Evolutionary conservation across 2,888 invertebrate genomes (phyloP).

Genomic region (Melieria picta): DNA sequence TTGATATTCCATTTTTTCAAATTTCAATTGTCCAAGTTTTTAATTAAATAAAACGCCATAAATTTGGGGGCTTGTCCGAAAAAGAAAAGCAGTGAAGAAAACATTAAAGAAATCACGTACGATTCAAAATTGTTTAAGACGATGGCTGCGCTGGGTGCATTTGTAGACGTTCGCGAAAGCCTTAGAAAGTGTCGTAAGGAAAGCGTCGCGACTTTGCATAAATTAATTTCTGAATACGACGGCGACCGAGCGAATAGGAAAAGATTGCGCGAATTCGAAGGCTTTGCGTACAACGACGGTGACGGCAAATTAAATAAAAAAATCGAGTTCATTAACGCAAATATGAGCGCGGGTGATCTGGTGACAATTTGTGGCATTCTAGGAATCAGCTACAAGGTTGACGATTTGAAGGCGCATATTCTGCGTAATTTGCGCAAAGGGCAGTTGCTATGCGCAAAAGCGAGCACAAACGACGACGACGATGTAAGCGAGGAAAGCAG

Average conservation of each 20-base stretch:
- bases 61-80: too few species aligned
- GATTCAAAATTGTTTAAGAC: too few species aligned
- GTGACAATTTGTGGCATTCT: constrained; percentile 31
- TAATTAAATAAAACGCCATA: too few species aligned
- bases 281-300: background rate
- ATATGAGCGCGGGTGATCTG: constrained; percentile 29
- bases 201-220: constrained; percentile 29
- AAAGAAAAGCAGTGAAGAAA: too few species aligned
- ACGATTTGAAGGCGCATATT: constrained; percentile 11
- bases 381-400: constrained; percentile 24
- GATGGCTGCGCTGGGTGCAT: constrained; percentile 3
- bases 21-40: too few species aligned
- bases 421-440: background rate
- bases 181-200: constrained; percentile 24
- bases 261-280: constrained; percentile 26
- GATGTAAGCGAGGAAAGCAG: background rate
- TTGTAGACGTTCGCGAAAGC: constrained; percentile 13
- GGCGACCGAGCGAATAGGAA: constrained; percentile 34
- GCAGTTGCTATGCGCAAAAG: background rate
- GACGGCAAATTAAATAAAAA: constrained; percentile 25
- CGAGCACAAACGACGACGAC: background rate
- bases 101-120: too few species aligned
- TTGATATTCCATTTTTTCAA: too few species aligned
- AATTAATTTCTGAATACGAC: constrained; percentile 33
- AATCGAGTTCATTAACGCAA: constrained; percentile 21